Conservation (phyloP, 2,888 invertebrate genomes). For the Papilio demoleus region DNA sequence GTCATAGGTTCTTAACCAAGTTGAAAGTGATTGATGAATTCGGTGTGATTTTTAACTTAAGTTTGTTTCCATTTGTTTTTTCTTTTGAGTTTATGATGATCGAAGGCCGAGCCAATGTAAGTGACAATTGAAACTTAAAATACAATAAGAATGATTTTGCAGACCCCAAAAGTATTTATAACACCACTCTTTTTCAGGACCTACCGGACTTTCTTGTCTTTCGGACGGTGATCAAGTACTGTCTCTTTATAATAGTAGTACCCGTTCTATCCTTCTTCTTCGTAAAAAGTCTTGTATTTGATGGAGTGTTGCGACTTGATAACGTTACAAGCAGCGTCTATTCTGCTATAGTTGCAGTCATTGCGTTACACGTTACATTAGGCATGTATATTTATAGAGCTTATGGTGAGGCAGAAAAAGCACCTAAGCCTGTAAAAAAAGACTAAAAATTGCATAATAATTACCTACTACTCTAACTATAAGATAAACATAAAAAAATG, state of each 20-base stretch:
- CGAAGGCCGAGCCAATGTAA: conserved; percentile 81
- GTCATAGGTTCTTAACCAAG: background rate
- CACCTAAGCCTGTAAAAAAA: conserved; percentile 72
- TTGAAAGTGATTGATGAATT: conserved; percentile 3
- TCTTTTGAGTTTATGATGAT: conserved; percentile 75
- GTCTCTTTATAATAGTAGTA: conserved; percentile 88
- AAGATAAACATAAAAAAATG: conserved; percentile 58
- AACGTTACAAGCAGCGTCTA: conserved; percentile 89
- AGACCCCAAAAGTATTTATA: background rate
- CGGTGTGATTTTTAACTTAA: conserved; percentile 43
- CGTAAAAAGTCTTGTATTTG: conserved; percentile 87
- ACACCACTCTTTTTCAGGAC: conserved; percentile 76
- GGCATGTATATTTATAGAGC: conserved; percentile 91
- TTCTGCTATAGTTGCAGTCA: conserved; percentile 89
- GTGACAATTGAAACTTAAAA: conserved; percentile 47
- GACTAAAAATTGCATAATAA: conserved; percentile 59
- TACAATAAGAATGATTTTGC: background rate
- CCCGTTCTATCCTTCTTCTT: conserved; percentile 90
- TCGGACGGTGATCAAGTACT: conserved; percentile 89
- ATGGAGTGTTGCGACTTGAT: conserved; percentile 83
- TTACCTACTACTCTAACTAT: conserved; percentile 39
- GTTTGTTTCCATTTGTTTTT: conserved; percentile 52
- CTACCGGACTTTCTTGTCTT: conserved; percentile 88
- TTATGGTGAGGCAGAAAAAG: conserved; percentile 84
- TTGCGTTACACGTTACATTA: conserved; percentile 89